Base-by-base conservation (phyloP, 2,888 invertebrate genomes). In the Thelaira solivaga region DNA sequence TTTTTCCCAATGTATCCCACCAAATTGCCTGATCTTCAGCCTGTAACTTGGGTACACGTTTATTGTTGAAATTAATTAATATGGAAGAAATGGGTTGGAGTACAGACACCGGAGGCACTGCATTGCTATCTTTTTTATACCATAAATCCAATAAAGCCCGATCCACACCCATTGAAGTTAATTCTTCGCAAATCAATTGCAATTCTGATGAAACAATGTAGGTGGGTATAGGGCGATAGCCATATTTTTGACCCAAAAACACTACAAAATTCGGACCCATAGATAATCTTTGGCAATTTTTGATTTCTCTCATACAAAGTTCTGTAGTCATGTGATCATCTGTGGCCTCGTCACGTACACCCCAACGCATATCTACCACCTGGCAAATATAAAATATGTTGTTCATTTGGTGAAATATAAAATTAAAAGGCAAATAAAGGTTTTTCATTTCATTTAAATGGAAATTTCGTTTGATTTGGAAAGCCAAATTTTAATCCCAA, bases 311-410 rank as follows among this genome's bases (percentile, higher is more conserved):
- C 97, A 99, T 98, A 87, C 99, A 99, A 0, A 99, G 92, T 85
- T 98, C 97, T 0, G 98, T 98, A 18, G 98, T 99, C 98, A 98
- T 98, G 90, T 99, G 99, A 92, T 99, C 99, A 85, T 99, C 98
- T 0, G 98, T 99, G 0, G 98, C 98, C 89, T 98, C 98, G 86
- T 99, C 98, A 84, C 98, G 91, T 0, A 98, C 98, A 4, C 98
- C 98, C 98, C 98, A 98, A 85, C 98, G 91, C 98, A 98, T 98
- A 89, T 98, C 98, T 26, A 98, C 98, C 2, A 98, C 98, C 97
- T 97, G 20, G 6, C 2, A 45, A 6, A 7, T 2, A 41, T 51
- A 26, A 13, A 43, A 1, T 4, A 49, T 2, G 7, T 51, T 13
- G n/a, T 1, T 20, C 6, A 34, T n/a, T 11, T 53, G 18, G 8